phyloP scores from a whole-genome alignment of 2,888 invertebrate genomes.

The Agrochola lota region DNA sequence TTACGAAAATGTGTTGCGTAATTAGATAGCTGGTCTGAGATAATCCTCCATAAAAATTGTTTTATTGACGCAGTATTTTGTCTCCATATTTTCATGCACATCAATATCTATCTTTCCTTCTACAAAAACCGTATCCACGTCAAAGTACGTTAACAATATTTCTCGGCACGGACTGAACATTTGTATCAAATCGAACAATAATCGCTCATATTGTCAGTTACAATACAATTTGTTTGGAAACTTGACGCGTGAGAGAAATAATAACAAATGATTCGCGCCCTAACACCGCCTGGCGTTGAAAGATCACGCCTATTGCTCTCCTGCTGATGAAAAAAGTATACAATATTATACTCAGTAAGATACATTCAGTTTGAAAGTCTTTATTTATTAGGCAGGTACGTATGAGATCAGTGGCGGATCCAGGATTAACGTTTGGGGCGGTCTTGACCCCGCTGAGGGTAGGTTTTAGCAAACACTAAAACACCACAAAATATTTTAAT shows the following conservation, averaged over 20 bases:
- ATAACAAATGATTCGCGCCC: constrained; percentile 90
- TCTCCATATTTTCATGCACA: constrained; percentile 7
- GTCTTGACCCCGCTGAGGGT: too few relatives aligned
- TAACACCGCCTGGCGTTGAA: constrained; percentile 90
- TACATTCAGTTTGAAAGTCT: constrained; percentile 62
- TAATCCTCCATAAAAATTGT: neutral
- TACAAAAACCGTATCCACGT: constrained; percentile 38
- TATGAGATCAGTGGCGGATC: neutral
- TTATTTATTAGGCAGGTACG: constrained; percentile 37
- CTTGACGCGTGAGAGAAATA: constrained; percentile 90
- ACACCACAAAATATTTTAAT: too few relatives aligned
- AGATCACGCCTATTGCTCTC: constrained; percentile 90
- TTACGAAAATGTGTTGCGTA: too few relatives aligned
- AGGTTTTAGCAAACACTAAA: too few relatives aligned
- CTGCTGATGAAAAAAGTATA: constrained; percentile 87
- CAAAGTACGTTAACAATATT: constrained; percentile 54
- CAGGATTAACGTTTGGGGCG: too few relatives aligned
- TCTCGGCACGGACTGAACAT: constrained; percentile 74
- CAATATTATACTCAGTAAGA: constrained; percentile 66
- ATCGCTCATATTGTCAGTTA: constrained; percentile 90
- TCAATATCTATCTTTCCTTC: constrained; percentile 22
- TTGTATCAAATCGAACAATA: constrained; percentile 88
- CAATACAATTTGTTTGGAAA: constrained; percentile 90
- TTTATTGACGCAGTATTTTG: neutral
- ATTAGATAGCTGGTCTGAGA: too few relatives aligned